Evolutionary conservation across 2,888 invertebrate genomes (phyloP).

Genomic region (Synanthedon formicaeformis): DNA sequence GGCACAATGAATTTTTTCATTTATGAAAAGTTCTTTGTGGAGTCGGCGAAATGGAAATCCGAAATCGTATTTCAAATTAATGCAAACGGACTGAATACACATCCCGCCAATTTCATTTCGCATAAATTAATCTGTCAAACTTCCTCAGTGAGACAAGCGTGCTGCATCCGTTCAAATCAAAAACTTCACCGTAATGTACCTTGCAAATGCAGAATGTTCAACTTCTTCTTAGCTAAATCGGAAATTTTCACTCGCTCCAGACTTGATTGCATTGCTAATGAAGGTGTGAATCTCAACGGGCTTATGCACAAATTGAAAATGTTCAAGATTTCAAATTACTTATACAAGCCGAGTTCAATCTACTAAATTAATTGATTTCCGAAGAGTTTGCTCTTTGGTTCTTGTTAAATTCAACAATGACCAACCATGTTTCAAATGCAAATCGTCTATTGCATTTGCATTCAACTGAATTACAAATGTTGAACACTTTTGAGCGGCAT

Average conservation of each 20-base stretch:
- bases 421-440: too few species aligned
- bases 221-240: slow-evolving; percentile 27
- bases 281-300: slow-evolving; percentile 32
- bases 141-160: slow-evolving; percentile 1
- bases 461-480: too few species aligned
- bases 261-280: slow-evolving; percentile 50
- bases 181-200: slow-evolving; percentile 3
- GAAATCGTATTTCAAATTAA: neutral
- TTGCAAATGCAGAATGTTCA: slow-evolving; percentile 6
- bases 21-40: too few species aligned
- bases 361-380: neutral
- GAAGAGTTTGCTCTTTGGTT: neutral
- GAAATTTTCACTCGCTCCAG: slow-evolving; percentile 27
- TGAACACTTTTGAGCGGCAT: too few species aligned
- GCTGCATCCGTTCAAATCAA: slow-evolving; percentile 4
- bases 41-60: too few species aligned
- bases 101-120: neutral
- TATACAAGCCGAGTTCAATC: slow-evolving; percentile 1
- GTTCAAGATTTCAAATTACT: slow-evolving; percentile 16
- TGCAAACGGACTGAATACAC: neutral
- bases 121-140: neutral
- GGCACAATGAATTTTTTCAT: too few species aligned
- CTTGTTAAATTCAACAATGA: neutral
- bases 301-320: slow-evolving; percentile 45
- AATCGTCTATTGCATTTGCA: too few species aligned